Base-by-base conservation (phyloP, 2,888 invertebrate genomes). In the Idaea straminata region DNA sequence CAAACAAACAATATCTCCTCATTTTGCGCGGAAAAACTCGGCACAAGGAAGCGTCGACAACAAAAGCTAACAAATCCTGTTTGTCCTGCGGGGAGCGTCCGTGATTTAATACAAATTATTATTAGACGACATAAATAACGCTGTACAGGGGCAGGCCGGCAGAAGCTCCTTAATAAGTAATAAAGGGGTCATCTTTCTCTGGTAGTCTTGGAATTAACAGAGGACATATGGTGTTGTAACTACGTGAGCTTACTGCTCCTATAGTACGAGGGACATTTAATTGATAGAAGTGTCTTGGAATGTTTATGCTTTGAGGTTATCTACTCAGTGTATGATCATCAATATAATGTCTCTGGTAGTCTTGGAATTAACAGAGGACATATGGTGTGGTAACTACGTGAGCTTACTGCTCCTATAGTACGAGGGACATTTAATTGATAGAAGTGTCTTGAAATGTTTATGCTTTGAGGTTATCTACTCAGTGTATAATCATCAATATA, bases 71-170 rank as follows among this genome's bases (percentile, higher is more conserved):
- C 91, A 91, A 91, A 91, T 91, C 89, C 91, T 85, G 88, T 88
- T 89, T 89, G 89, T 89, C 88, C 88, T 82, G 86, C 83, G 85
- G 86, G 86, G 85, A 86, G 86, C 87, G 83, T 79, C 80, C 84
- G 91, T 91, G 92, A 92, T 92, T 92, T 92, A 92, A 92, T 92
- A 92, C 92, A 92, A 92, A 92, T 92, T 92, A 92, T 92, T 92
- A 92, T 92, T 92, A 91, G 90, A 89, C 83, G 82, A 91, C 91
- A 92, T 92, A 92, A 92, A 92, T 92, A 92, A 92, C 91, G 82
- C 77, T 80, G 85, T 83, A 82, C 83, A 78, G 85, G 89, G 87
- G 87, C 78, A 78, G 77, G 79, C 75, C 72, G 80, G 81, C 83
- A 78, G 81, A 77, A 84, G 86, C 89, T 91, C 84, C 89, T 92